These are phyloP conservation scores for Coturnix japonica DNA, from an alignment of 2,113 vertebrate species.

Conservation along the genomic window DNA sequence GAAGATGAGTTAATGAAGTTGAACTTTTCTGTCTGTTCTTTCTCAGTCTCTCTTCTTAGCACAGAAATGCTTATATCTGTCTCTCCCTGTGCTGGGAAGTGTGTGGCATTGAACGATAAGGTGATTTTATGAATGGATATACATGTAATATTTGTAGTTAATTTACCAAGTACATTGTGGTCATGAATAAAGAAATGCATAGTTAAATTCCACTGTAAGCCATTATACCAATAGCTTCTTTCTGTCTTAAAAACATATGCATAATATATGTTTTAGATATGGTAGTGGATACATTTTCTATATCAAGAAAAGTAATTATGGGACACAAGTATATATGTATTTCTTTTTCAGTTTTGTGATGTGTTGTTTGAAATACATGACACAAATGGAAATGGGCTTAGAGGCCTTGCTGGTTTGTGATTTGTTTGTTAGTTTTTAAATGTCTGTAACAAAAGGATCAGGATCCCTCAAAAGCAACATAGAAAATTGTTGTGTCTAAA, in stretches of 20 bases:
- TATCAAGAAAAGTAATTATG: not conserved
- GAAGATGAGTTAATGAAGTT: not conserved
- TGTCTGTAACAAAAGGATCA: not conserved
- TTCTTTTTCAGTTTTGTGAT: not conserved
- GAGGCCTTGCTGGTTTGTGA: not conserved
- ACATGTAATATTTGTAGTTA: not conserved
- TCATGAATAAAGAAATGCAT: not conserved
- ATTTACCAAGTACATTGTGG: not conserved
- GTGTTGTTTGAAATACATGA: not conserved
- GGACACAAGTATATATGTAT: not conserved
- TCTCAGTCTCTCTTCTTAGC: not conserved
- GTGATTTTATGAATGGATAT: not conserved
- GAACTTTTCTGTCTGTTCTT: not conserved
- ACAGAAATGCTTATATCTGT: not conserved
- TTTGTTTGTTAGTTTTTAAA: not conserved
- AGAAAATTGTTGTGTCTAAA: not conserved
- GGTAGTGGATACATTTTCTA: not conserved
- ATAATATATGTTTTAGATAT: not conserved
- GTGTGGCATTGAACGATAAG: not conserved
- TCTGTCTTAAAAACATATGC: not conserved
- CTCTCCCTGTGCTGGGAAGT: not conserved
- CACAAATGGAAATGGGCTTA: not conserved
- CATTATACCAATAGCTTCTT: not conserved
- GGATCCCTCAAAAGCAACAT: not conserved
- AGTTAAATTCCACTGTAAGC: not conserved